phyloP scores from a whole-genome alignment of 2,888 invertebrate species.

The Muscina levida region DNA sequence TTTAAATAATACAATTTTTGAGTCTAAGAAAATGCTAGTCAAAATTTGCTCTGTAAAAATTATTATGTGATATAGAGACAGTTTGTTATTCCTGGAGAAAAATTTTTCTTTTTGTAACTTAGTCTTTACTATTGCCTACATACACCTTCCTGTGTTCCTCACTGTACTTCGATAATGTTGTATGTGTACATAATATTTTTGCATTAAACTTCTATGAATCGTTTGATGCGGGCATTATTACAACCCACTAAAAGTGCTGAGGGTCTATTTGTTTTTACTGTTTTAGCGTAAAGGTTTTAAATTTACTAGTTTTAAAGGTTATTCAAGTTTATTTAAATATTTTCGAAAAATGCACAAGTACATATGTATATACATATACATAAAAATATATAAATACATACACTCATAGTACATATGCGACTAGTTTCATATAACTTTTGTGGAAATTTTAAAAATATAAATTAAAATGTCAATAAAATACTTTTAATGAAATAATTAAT shows the following conservation, averaged over 20 bases:
- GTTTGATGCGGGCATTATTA: neutral
- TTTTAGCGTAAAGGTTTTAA: neutral
- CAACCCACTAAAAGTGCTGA: neutral
- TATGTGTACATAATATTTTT: neutral
- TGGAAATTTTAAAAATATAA: constrained; percentile 29
- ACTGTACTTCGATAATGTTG: too few relatives aligned
- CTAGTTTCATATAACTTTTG: neutral
- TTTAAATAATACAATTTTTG: too few relatives aligned
- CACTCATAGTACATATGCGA: constrained; percentile 2
- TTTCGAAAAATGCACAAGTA: too few relatives aligned
- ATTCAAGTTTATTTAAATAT: neutral
- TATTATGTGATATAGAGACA: too few relatives aligned
- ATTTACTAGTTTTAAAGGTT: neutral
- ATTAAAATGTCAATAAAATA: constrained; percentile 46
- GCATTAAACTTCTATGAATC: neutral
- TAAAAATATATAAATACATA: neutral
- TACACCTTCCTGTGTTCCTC: too few relatives aligned
- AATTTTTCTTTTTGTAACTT: too few relatives aligned
- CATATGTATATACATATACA: too few relatives aligned
- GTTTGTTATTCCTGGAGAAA: too few relatives aligned
- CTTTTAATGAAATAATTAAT: constrained; percentile 46
- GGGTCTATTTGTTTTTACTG: neutral
- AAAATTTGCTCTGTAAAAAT: too few relatives aligned
- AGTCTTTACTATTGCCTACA: too few relatives aligned
- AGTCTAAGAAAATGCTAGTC: too few relatives aligned